Evolutionary conservation across 2,888 invertebrate genomes (phyloP), one percentile per base, ranked within the genome.

Genomic region (Cremastinae sp.): DNA sequence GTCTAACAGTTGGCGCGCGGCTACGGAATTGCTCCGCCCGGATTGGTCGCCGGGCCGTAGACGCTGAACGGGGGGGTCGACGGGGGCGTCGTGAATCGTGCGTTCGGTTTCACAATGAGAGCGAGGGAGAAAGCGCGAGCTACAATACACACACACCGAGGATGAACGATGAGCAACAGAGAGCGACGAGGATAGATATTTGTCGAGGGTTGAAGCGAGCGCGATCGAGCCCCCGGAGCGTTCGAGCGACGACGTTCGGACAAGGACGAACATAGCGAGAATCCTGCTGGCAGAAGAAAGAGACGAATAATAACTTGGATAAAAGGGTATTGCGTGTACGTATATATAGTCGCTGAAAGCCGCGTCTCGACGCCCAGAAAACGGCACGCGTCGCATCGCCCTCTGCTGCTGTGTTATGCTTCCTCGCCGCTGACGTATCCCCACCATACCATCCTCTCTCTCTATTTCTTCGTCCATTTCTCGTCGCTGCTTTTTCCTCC

Each of bases 341-440:
- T 28, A 14, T 43, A 43, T 69, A 64, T 53, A 61, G 79, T 81
- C 69, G 83, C 78, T 80, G 78, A 85, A 78, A 82, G 84, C 85
- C 41, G 16, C 86, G 85, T 86, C 86, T 78, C 84, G 83, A 85
- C 84, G 85, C 84, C 83, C 85, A 81, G 83, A 85, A 87, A 86
- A 84, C 84, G 87, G 88, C 88, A 88, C 88, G 88, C 88, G 88
- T 88, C 87, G 75, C 85, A 79, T 83, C 82, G 72, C 80, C 28
- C 2, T 28, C 79, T 79, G 53, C n/a, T n/a, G n/a, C n/a, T n/a
- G n/a, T n/a, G 79, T 81, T 84, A 83, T 81, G 79, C 80, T 80
- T 78, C 76, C 56, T 73, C 59, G 54, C 65, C 77, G 58, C 74
- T 65, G 64, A 62, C 61, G 74, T 69, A 73, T 69, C 65, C 75